These are phyloP conservation scores for Camponotus fellah DNA, from an alignment of 2,888 invertebrate genomes.

Conservation along the genomic window DNA sequence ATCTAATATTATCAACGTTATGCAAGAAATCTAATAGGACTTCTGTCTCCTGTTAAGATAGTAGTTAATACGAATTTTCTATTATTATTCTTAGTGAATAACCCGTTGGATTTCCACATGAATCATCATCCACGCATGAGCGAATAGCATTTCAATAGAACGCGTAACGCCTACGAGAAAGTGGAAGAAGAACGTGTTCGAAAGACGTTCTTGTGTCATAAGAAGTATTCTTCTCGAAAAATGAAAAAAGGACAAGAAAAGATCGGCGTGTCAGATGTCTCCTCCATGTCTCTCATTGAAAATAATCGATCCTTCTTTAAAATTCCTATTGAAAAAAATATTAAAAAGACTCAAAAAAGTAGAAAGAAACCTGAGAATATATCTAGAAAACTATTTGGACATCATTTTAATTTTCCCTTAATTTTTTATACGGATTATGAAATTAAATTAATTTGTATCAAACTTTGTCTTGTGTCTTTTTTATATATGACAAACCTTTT, in stretches of 20 bases:
- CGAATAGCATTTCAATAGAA: slow-evolving; percentile 56
- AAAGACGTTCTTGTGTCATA: slow-evolving; percentile 28
- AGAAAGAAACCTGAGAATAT: not conserved
- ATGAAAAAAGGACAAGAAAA: slow-evolving; percentile 5
- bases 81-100: slow-evolving; percentile 41
- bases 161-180: slow-evolving; percentile 65
- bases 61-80: slow-evolving; percentile 36
- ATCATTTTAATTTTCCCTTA: not conserved
- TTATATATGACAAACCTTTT: not conserved
- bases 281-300: not conserved
- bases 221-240: slow-evolving; percentile 34
- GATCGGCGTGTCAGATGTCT: not conserved
- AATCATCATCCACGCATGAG: slow-evolving; percentile 58
- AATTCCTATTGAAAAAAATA: not conserved
- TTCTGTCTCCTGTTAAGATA: slow-evolving; percentile 4
- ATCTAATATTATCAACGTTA: not conserved
- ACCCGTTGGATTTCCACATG: slow-evolving; percentile 48
- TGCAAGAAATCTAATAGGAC: not conserved
- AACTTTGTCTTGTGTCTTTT: not conserved
- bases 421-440: not conserved
- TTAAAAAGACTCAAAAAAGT: not conserved
- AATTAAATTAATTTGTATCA: not conserved
- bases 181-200: slow-evolving; percentile 52
- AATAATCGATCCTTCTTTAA: not conserved
- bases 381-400: not conserved